These are phyloP conservation scores for Gorsachius magnificus DNA, from an alignment of 2,797 vertebrate genomes.

Conservation along the genomic window DNA sequence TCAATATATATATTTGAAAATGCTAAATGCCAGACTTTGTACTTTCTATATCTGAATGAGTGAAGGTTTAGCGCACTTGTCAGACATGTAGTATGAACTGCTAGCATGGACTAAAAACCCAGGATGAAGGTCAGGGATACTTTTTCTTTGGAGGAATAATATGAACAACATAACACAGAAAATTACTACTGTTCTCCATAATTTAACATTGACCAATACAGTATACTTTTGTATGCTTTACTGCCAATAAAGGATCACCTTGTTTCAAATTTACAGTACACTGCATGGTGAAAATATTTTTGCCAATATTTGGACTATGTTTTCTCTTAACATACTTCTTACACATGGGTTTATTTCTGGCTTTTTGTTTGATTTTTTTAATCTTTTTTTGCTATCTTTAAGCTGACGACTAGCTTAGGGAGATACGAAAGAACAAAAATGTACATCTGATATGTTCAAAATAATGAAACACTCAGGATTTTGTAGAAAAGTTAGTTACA, in stretches of 20 bases:
- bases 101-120: background rate
- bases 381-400: background rate
- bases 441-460: background rate
- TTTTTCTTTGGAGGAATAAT: background rate
- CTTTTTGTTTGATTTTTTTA: background rate
- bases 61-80: background rate
- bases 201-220: background rate
- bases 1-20: background rate
- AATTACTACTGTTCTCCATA: background rate
- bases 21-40: background rate
- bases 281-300: background rate
- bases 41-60: background rate
- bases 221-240: background rate
- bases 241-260: background rate
- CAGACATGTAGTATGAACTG: background rate
- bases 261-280: background rate
- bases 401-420: background rate
- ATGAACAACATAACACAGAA: background rate
- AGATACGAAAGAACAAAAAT: background rate
- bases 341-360: background rate
- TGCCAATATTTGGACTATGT: background rate
- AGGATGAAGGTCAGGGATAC: background rate
- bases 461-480: background rate
- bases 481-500: background rate
- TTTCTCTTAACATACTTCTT: background rate